A percentile compares a stretch with the other conserved stretches of the same genome.
Conservation (phyloP, 2,888 invertebrate species). For the Lampropteryx suffumata region DNA sequence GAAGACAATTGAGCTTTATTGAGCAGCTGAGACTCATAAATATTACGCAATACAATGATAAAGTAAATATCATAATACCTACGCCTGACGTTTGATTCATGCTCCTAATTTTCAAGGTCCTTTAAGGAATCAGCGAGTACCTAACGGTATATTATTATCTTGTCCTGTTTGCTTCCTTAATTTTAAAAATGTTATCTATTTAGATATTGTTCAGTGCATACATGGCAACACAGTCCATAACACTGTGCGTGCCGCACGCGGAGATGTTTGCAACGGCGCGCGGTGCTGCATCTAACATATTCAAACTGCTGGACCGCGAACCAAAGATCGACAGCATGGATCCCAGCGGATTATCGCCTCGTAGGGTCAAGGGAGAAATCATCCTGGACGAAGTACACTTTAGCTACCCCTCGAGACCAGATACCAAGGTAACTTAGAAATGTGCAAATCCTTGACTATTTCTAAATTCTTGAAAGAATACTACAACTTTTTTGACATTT, state of each 20-base stretch:
- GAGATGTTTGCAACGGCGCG: constrained; percentile 88
- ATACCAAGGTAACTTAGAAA: constrained; percentile 80
- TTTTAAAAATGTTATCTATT: neutral
- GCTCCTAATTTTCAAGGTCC: too few relatives aligned
- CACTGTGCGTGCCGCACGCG: constrained; percentile 88
- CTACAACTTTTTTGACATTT: constrained; percentile 12
- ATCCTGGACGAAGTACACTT: constrained; percentile 88
- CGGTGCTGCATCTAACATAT: constrained; percentile 89
- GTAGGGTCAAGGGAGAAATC: constrained; percentile 85
- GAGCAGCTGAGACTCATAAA: constrained; percentile 65
- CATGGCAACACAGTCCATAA: constrained; percentile 90
- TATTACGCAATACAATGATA: constrained; percentile 9
- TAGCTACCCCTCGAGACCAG: constrained; percentile 89
- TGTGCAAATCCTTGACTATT: too few relatives aligned
- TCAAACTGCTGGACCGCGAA: constrained; percentile 86
- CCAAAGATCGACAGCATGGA: constrained; percentile 88
- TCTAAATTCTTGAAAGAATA: neutral
- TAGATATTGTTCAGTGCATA: constrained; percentile 89
- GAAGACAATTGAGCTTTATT: constrained; percentile 62
- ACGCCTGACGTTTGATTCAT: too few relatives aligned
- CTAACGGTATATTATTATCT: too few relatives aligned
- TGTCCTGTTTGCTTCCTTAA: too few relatives aligned
- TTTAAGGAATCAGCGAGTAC: too few relatives aligned
- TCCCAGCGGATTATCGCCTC: constrained; percentile 82
- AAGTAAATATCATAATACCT: neutral